Evolutionary conservation across 2,113 vertebrate species (phyloP).

Genomic region (Harpagus bidentatus): DNA sequence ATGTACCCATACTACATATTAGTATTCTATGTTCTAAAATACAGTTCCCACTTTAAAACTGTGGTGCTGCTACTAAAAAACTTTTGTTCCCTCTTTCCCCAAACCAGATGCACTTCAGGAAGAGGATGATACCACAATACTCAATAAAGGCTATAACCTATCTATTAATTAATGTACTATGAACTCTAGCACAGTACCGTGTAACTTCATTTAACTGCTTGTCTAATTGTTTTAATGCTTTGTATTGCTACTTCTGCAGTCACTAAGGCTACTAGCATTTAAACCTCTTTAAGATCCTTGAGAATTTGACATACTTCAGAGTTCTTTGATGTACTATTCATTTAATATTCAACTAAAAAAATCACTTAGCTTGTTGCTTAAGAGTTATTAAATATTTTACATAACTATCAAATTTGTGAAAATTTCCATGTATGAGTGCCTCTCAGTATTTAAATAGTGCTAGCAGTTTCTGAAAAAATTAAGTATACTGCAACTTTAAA

Average conservation of each 20-base stretch:
- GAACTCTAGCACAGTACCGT: background rate
- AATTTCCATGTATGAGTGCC: background rate
- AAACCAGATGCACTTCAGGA: background rate
- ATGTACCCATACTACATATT: background rate
- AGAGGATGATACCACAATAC: background rate
- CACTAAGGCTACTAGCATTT: background rate
- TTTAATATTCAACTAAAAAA: background rate
- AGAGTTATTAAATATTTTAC: background rate
- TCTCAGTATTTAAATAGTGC: background rate
- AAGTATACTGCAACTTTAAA: slow-evolving; percentile 78
- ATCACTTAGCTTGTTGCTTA: background rate
- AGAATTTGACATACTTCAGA: background rate
- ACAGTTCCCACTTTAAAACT: background rate
- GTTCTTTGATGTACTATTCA: background rate
- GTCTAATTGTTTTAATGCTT: background rate
- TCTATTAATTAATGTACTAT: background rate
- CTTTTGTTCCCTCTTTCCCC: background rate
- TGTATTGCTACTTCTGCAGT: background rate
- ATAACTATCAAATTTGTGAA: background rate
- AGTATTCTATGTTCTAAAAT: background rate
- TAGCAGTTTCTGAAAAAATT: background rate
- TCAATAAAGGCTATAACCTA: background rate
- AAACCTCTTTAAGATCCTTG: background rate
- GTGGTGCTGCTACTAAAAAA: background rate
- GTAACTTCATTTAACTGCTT: background rate